Conservation (phyloP, 37 sponge, comb jelly and placozoan species). For the Oopsacas minuta region DNA sequence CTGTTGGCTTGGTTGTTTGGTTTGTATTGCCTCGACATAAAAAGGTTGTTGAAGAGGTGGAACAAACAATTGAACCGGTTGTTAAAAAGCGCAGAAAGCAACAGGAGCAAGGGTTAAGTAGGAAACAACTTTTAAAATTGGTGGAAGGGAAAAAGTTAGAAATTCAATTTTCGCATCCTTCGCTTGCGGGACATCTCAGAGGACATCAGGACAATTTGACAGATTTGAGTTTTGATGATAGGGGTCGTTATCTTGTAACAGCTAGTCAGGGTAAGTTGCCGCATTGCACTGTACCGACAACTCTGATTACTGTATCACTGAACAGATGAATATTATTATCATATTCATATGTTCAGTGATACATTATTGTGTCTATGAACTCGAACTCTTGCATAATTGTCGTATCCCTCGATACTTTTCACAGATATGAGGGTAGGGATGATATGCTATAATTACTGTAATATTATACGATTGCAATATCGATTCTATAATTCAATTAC, state of each 20-base stretch:
- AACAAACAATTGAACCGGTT: background rate
- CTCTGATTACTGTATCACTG: too few relatives aligned
- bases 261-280: background rate
- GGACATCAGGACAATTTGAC: background rate
- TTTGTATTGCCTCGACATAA: background rate
- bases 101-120: background rate
- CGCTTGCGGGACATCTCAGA: background rate
- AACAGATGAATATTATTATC: too few relatives aligned
- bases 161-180: slow-evolving; percentile 14
- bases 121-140: background rate
- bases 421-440: too few relatives aligned
- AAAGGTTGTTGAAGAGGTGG: background rate
- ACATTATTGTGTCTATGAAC: too few relatives aligned
- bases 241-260: background rate
- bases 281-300: too few relatives aligned
- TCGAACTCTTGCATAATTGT: too few relatives aligned
- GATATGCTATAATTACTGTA: too few relatives aligned
- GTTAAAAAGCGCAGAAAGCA: background rate
- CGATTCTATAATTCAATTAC: too few relatives aligned
- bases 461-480: too few relatives aligned
- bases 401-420: too few relatives aligned
- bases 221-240: background rate
- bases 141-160: background rate
- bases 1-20: background rate
- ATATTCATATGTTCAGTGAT: too few relatives aligned